Evolutionary conservation across 2,113 vertebrate species (phyloP).

Genomic region (Pithys albifrons): DNA sequence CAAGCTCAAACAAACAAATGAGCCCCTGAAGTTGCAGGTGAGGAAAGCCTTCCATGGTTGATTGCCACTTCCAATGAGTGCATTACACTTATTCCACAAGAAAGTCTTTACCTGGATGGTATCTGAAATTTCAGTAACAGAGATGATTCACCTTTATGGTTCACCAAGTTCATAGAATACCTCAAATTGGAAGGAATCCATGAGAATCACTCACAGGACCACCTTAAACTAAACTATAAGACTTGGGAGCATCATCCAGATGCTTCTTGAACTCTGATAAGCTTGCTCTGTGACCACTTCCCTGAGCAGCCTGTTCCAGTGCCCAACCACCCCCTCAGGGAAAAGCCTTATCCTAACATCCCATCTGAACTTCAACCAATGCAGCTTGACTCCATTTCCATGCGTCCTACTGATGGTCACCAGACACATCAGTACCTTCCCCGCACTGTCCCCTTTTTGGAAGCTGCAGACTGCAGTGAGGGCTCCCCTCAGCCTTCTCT

Average conservation of each 20-base stretch:
- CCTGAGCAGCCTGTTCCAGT: not conserved
- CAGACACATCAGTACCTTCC: not conserved
- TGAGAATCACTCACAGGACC: not conserved
- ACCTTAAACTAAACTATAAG: not conserved
- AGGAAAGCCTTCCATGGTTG: not conserved
- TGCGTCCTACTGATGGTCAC: not conserved
- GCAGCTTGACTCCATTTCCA: not conserved
- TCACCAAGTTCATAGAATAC: not conserved
- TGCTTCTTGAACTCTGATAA: not conserved
- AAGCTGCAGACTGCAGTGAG: accelerated
- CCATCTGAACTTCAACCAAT: not conserved
- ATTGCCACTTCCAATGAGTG: not conserved
- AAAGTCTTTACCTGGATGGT: not conserved
- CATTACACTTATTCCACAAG: not conserved
- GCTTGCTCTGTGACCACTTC: not conserved
- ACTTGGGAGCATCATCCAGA: not conserved
- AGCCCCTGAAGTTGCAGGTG: not conserved
- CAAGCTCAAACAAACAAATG: not conserved
- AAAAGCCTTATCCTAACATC: not conserved
- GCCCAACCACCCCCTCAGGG: not conserved
- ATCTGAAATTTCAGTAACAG: not conserved
- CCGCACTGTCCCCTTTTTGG: accelerated
- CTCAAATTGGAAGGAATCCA: not conserved
- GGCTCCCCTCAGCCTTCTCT: not conserved
- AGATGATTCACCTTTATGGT: not conserved